Percentiles rank a stretch among this genome's conserved stretches.
These are phyloP conservation scores for Numenius arquata DNA, from an alignment of 2,113 vertebrate species.

Conservation along the genomic window DNA sequence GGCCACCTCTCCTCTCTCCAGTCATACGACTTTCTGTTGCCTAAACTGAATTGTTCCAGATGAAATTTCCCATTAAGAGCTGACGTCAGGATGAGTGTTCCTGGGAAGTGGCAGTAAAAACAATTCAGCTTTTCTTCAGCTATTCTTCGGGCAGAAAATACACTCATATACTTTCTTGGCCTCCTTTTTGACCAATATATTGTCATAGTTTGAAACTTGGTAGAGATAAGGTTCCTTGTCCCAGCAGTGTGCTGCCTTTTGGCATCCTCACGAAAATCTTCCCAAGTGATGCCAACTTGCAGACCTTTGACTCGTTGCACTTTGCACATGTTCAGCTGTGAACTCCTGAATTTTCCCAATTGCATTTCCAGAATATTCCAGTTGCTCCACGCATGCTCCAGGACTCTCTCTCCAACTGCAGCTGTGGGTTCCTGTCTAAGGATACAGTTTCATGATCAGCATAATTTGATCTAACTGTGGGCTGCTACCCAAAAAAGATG, in stretches of 20 bases:
- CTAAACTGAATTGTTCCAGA: neutral
- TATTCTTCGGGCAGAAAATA: neutral
- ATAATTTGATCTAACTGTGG: conserved; percentile 56
- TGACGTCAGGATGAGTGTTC: neutral
- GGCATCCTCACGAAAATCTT: neutral
- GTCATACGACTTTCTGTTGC: neutral
- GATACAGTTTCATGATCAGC: conserved; percentile 60
- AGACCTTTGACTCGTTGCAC: neutral
- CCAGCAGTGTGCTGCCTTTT: neutral
- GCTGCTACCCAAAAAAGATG: conserved; percentile 41
- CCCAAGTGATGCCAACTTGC: neutral
- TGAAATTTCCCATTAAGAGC: neutral
- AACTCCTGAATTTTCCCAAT: neutral
- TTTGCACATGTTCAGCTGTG: conserved; percentile 8
- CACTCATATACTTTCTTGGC: neutral
- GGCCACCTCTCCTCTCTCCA: neutral
- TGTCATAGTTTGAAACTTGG: neutral
- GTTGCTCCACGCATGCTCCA: neutral
- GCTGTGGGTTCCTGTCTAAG: conserved; percentile 52
- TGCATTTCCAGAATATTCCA: conserved; percentile 51
- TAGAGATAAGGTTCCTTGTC: neutral
- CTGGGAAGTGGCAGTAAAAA: neutral
- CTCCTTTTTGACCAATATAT: neutral
- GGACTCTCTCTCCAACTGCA: conserved; percentile 14
- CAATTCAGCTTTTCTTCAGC: neutral